phyloP scores from a whole-genome alignment of 2,888 invertebrate species.

The Leistus spinibarbis region DNA sequence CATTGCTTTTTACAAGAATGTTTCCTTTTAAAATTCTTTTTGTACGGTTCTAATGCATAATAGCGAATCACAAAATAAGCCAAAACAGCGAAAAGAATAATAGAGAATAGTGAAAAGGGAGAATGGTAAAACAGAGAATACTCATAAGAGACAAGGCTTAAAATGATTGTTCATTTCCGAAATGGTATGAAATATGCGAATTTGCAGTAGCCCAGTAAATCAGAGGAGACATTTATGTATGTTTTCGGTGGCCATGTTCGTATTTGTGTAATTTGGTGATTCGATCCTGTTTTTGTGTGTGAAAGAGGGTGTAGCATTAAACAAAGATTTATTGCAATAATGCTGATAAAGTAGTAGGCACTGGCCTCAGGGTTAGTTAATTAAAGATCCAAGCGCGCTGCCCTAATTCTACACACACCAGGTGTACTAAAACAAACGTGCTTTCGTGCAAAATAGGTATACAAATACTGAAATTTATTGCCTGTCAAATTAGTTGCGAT shows the following conservation, averaged over 20 bases:
- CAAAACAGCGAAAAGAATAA: too few species aligned
- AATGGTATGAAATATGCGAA: too few species aligned
- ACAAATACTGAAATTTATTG: not conserved
- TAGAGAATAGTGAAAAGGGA: too few species aligned
- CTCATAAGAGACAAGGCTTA: too few species aligned
- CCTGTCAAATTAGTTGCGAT: not conserved
- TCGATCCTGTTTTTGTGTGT: not conserved
- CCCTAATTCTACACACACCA: not conserved
- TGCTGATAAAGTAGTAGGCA: not conserved
- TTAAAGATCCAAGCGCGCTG: not conserved
- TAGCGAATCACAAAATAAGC: too few species aligned
- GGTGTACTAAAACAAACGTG: not conserved
- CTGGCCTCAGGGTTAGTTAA: not conserved
- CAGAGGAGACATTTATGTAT: too few species aligned
- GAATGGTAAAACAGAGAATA: too few species aligned
- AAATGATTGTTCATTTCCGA: too few species aligned
- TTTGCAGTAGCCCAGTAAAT: too few species aligned
- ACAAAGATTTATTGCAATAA: not conserved
- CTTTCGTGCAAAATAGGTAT: not conserved
- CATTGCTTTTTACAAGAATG: not conserved
- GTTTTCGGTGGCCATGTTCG: not conserved
- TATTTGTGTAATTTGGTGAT: not conserved
- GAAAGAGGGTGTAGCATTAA: not conserved
- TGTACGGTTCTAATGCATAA: too few species aligned
- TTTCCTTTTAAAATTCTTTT: too few species aligned